Conservation (phyloP, 2,113 vertebrate species). For the Nothoprocta perdicaria region DNA sequence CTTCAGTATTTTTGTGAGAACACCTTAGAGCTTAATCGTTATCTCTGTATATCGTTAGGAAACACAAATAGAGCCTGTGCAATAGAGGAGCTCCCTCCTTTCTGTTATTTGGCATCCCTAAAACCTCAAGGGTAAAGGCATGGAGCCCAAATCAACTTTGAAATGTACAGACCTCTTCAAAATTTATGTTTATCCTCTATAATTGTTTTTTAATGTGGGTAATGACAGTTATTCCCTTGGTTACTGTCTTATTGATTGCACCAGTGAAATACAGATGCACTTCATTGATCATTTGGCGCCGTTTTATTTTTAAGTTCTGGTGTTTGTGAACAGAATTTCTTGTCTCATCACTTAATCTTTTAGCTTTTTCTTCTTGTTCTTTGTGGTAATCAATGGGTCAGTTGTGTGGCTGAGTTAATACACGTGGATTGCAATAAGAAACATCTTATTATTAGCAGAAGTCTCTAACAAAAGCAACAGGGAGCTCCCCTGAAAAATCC, state of each 20-base stretch:
- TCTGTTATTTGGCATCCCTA: not conserved
- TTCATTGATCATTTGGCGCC: constrained; percentile 56
- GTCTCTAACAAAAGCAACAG: not conserved
- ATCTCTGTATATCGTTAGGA: not conserved
- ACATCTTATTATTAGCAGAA: not conserved
- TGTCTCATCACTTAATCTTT: not conserved
- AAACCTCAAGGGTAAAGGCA: not conserved
- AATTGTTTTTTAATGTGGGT: constrained; percentile 64
- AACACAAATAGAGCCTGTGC: not conserved
- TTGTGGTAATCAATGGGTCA: not conserved
- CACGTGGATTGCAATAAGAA: not conserved
- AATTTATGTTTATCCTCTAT: constrained; percentile 44
- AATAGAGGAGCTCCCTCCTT: not conserved
- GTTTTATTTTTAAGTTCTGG: constrained; percentile 3
- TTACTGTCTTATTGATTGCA: constrained; percentile 60
- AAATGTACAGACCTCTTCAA: not conserved
- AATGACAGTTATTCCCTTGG: constrained; percentile 57
- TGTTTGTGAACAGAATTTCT: not conserved
- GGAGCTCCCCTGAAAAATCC: not conserved
- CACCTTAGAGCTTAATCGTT: not conserved
- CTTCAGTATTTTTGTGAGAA: not conserved
- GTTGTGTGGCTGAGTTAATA: not conserved
- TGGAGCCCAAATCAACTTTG: accelerated
- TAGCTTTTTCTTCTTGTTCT: not conserved
- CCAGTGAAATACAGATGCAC: constrained; percentile 40